These are phyloP conservation scores for Pristionchus japonicus DNA, from an alignment of 2,888 invertebrate genomes.

Conservation along the genomic window DNA sequence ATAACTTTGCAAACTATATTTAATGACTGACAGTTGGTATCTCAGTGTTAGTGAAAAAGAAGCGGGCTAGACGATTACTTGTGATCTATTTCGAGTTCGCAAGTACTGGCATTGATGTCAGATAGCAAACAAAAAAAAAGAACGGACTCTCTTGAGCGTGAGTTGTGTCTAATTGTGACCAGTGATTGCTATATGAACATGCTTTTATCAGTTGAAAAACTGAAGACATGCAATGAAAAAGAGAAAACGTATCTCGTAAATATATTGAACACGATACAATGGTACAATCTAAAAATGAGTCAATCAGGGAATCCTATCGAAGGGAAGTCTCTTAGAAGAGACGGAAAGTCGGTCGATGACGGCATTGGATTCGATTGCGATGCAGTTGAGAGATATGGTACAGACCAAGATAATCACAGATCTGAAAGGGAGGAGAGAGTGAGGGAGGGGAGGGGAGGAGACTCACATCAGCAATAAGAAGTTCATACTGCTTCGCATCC, in stretches of 20 bases:
- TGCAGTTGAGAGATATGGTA: conserved; percentile 81
- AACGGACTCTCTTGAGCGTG: too few species aligned
- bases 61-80: too few species aligned
- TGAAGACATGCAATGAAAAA: not conserved
- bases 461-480: conserved; percentile 54
- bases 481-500: conserved; percentile 48
- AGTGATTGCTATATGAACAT: not conserved
- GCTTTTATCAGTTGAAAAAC: not conserved
- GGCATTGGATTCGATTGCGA: conserved; percentile 81
- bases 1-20: not conserved
- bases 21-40: too few species aligned
- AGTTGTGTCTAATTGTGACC: too few species aligned
- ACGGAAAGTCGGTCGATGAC: conserved; percentile 83
- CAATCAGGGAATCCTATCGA: not conserved
- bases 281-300: conserved; percentile 3
- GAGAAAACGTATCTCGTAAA: conserved; percentile 6
- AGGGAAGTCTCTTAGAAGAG: conserved; percentile 81
- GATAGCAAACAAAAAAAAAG: too few species aligned
- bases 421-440: conserved; percentile 78
- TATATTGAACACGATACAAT: not conserved
- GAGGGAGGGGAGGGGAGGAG: not conserved
- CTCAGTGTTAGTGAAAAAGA: too few species aligned
- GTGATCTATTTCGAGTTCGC: too few species aligned
- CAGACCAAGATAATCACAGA: conserved; percentile 84
- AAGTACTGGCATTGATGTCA: too few species aligned